phyloP scores from a whole-genome alignment of 1,140 invertebrate species.

The Papilio machaon region DNA sequence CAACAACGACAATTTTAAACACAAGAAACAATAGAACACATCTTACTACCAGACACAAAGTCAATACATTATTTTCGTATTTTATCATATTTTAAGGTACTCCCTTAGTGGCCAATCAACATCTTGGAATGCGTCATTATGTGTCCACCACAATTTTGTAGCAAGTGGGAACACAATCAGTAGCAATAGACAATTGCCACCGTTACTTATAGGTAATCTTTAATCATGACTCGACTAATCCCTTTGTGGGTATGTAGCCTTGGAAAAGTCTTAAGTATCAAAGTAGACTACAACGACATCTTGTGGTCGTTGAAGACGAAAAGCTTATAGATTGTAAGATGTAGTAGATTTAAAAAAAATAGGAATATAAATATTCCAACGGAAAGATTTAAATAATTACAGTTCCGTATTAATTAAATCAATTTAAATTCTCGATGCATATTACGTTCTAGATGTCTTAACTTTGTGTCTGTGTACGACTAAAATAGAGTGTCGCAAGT shows the following conservation, averaged over 20 bases:
- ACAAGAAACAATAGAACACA: background rate
- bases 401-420: no score
- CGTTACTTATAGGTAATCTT: no score
- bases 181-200: no score
- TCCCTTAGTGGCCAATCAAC: no score
- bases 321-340: background rate
- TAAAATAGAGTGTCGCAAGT: conserved; percentile 7
- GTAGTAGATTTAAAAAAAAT: background rate
- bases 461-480: background rate
- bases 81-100: no score
- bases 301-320: background rate
- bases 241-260: no score
- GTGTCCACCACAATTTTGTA: background rate
- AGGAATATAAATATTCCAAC: no score
- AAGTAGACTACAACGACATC: background rate
- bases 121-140: background rate
- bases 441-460: background rate
- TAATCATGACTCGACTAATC: no score
- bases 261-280: background rate
- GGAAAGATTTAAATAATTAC: no score
- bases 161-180: no score
- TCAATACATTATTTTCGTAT: no score
- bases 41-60: no score
- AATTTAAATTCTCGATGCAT: background rate
- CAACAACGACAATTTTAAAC: conserved; percentile 6